Percentiles rank a stretch among this genome's conserved stretches.
phyloP scores from a whole-genome alignment of 2,888 invertebrate genomes.

The Scaptodrosophila latifasciaeformis region DNA sequence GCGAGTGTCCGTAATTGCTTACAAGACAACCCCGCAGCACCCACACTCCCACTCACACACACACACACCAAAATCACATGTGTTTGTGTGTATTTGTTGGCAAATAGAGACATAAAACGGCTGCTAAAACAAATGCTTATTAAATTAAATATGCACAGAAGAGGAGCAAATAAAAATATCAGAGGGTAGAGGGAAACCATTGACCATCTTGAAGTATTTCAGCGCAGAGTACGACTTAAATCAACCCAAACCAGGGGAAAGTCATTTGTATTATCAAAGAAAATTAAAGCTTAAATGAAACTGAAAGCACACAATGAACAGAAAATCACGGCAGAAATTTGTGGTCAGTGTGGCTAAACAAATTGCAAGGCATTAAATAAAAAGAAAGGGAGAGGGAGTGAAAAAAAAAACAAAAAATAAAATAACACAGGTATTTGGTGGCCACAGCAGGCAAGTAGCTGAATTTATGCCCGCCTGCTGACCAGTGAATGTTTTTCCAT shows the following conservation, averaged over 20 bases:
- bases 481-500: slow-evolving; percentile 55
- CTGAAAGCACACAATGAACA: too few relatives aligned
- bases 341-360: background rate
- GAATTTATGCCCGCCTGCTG: slow-evolving; percentile 36
- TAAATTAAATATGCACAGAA: slow-evolving; percentile 53
- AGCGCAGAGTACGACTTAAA: too few relatives aligned
- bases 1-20: slow-evolving; percentile 62
- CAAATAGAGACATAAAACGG: slow-evolving; percentile 29
- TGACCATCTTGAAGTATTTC: too few relatives aligned
- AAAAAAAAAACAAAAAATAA: too few relatives aligned
- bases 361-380: background rate
- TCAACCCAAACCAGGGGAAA: too few relatives aligned
- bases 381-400: too few relatives aligned
- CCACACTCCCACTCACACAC: background rate
- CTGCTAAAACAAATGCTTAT: slow-evolving; percentile 51
- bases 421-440: background rate
- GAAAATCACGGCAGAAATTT: background rate
- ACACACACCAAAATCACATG: background rate
- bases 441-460: slow-evolving; percentile 19
- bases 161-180: too few relatives aligned
- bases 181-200: too few relatives aligned
- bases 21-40: slow-evolving; percentile 41
- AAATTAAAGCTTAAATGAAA: slow-evolving; percentile 23
- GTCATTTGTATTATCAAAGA: too few relatives aligned
- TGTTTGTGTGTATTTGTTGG: slow-evolving; percentile 41